phyloP scores from a whole-genome alignment of 2,797 vertebrate species.

The Phalanger gymnotis region DNA sequence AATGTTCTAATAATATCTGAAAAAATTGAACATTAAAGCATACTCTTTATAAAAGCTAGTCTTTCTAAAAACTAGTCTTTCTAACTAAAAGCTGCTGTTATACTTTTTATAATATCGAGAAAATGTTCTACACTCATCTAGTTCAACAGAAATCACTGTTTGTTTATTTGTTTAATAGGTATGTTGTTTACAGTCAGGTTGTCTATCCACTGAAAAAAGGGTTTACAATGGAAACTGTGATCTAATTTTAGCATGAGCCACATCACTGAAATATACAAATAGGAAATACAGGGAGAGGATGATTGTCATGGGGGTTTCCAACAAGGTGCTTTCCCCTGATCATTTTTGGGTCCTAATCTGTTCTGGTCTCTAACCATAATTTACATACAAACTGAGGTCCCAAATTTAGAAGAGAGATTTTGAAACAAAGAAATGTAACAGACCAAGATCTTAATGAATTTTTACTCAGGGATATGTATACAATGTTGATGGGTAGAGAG shows the following conservation, averaged over 20 bases:
- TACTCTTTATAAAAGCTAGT: background rate
- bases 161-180: background rate
- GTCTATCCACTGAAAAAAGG: conserved; percentile 53
- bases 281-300: conserved; percentile 72
- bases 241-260: conserved; percentile 74
- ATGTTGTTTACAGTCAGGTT: conserved; percentile 67
- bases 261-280: conserved; percentile 68
- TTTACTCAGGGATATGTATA: conserved; percentile 26
- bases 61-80: background rate
- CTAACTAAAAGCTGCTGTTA: background rate
- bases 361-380: conserved; percentile 85
- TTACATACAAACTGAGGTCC: conserved; percentile 84
- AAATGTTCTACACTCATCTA: background rate
- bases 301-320: conserved; percentile 84
- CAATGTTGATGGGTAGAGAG: background rate
- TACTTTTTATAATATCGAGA: background rate
- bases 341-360: conserved; percentile 73
- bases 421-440: conserved; percentile 49
- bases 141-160: background rate
- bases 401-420: conserved; percentile 75
- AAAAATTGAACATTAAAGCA: background rate
- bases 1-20: background rate
- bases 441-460: conserved; percentile 44
- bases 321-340: conserved; percentile 84
- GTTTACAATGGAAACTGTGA: conserved; percentile 70